Evolutionary conservation across 2,888 invertebrate species (phyloP).

Genomic region (Leptarthrus brevirostris): DNA sequence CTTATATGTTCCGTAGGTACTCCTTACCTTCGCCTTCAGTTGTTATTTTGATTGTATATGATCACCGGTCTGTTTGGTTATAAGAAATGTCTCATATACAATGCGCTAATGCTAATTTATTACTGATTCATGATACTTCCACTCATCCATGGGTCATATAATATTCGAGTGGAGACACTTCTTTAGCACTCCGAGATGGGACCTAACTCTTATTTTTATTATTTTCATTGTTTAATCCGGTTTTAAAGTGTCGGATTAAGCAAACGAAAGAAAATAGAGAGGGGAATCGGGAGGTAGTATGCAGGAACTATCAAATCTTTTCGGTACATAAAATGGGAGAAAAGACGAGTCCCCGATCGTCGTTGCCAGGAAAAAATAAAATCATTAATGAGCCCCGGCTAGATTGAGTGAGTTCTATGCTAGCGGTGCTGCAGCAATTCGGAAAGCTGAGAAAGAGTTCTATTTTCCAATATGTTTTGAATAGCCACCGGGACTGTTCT

Average conservation of each 20-base stretch:
- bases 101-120: constrained; percentile 59
- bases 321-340: constrained; percentile 13
- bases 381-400: constrained; percentile 19
- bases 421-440: too few relatives aligned
- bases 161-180: constrained; percentile 47
- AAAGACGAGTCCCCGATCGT: neutral
- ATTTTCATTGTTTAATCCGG: constrained; percentile 55
- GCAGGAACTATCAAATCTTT: constrained; percentile 22
- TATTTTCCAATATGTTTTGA: too few relatives aligned
- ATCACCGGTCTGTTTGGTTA: constrained; percentile 49
- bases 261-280: constrained; percentile 52
- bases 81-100: constrained; percentile 57
- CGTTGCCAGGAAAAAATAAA: neutral
- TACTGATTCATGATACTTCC: constrained; percentile 55
- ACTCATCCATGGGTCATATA: constrained; percentile 48
- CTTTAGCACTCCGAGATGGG: constrained; percentile 33
- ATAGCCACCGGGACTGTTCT: too few relatives aligned
- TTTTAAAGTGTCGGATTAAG: constrained; percentile 57
- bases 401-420: neutral
- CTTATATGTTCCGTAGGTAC: constrained; percentile 25
- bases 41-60: constrained; percentile 47
- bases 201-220: constrained; percentile 25
- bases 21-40: constrained; percentile 10
- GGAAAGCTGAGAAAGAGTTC: too few relatives aligned
- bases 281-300: neutral